Base-by-base conservation (phyloP, 1,140 invertebrate genomes). In the Acromyrmex heyeri region DNA sequence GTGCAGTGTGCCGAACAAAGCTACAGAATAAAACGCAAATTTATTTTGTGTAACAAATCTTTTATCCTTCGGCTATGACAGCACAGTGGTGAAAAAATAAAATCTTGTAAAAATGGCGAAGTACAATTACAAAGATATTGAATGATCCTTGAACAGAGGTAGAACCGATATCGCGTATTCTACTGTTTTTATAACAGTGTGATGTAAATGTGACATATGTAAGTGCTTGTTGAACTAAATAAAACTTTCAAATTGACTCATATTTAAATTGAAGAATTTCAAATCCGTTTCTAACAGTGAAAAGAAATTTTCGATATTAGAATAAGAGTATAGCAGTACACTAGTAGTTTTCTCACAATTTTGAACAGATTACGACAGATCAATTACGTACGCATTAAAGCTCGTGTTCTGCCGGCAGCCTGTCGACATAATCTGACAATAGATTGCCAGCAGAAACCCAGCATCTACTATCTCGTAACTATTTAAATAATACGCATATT, bases 21-120 rank as follows among this genome's bases (percentile, higher is more conserved):
- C 18, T 48, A 12, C 38, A 55, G 12, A 24, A 44, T 55, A 44
- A 34, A 62, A 61, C 57, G 50, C 27, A 70, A 48, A 70, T 81
- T 81, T 69, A 70, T 81, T 81, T 57, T 57, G n/a, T 24, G 38
- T 65, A 78, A 44, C 44, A 16, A 48, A 27, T n/a, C 30, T 4
- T 75, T 44, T 38, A 10, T 30, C 61, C 34, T 7, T 14, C 6
- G 34, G 2, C 48, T 38, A 18, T 55, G 21, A 69, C 64, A 21
- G 30, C 77, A 16, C n/a, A 55, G n/a, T 38, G 21, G 44, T 21
- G 30, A 67, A 44, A 44, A 79, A 70, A 55, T n/a, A 18, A 38
- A 55, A 77, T 77, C 34, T 27, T 16, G 38, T 24, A 27, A 62
- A n/a, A 44, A 69, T 38, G 14, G 48, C 48, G n/a, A 57, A 16